These are phyloP conservation scores for Agonum fuliginosum DNA, from an alignment of 2,888 invertebrate species.

Conservation along the genomic window DNA sequence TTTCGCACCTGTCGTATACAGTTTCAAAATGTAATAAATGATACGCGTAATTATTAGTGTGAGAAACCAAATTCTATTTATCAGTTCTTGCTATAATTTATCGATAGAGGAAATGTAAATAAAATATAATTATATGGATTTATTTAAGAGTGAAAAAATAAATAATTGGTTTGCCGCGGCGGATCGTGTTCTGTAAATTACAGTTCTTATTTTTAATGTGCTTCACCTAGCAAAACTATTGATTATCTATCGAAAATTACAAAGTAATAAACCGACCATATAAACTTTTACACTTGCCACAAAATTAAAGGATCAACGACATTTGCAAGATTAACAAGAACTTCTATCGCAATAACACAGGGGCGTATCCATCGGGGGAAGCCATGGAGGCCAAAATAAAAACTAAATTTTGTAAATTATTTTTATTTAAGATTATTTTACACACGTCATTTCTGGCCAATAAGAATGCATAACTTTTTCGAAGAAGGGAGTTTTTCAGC, in stretches of 20 bases:
- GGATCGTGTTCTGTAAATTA: conserved; percentile 22
- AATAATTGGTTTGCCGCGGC: conserved; percentile 21
- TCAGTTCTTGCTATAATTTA: conserved; percentile 19
- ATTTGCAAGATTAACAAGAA: conserved; percentile 10
- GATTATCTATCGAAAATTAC: conserved; percentile 38
- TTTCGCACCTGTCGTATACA: conserved; percentile 32
- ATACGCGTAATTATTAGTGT: conserved; percentile 19
- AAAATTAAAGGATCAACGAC: conserved; percentile 28
- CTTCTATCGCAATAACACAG: background rate
- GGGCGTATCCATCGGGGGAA: too few species aligned
- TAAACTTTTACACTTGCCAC: conserved; percentile 19
- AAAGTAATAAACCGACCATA: conserved; percentile 6
- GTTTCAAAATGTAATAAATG: conserved; percentile 37
- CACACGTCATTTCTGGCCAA: too few species aligned
- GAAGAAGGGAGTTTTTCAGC: too few species aligned
- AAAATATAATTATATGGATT: conserved; percentile 39
- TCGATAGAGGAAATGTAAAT: conserved; percentile 39
- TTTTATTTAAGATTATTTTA: too few species aligned
- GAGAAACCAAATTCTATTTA: conserved; percentile 36
- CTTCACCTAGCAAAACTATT: conserved; percentile 25
- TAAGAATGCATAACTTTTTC: too few species aligned
- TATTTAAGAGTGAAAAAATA: conserved; percentile 30
- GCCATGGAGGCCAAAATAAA: too few species aligned
- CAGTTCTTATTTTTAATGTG: conserved; percentile 48
- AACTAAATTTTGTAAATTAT: too few species aligned